Base-by-base conservation (phyloP, 2,113 vertebrate genomes). In the Daphoenositta chrysoptera region DNA sequence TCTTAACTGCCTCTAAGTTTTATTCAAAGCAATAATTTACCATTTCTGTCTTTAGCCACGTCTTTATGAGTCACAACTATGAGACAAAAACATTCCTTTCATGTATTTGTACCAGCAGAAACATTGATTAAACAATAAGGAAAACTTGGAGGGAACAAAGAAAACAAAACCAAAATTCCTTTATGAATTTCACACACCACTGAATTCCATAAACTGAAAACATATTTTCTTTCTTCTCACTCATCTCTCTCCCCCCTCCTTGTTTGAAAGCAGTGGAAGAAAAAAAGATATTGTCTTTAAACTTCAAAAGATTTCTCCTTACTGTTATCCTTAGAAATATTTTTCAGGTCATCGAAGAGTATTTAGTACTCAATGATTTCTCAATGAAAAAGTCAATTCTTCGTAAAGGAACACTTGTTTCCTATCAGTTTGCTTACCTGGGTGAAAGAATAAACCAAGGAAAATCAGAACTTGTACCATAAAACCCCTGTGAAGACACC, bases 311-410 rank as follows among this genome's bases (percentile, higher is more conserved):
- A 64, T 64, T 84, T 93, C 31, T 73, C 31, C 13, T 28, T 70
- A 83, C 70, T 86, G 15, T 56, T 64, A 24, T 56, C 63, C 50
- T 87, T 30, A 64, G 60, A 75, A 95, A 66, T 15, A 87, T 82
- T 94, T 94, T 89, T 91, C 87, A 91, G 77, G 77, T 82, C 81
- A 89, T 87, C 91, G 95, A 89, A 89, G 76, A 86, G 66, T 83
- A 89, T 89, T 95, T 94, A 95, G 35, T 77, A 75, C 80, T 83
- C 75, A 78, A 66, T 73, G 84, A 93, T 82, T 93, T 90, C 75
- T 61, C 68, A 89, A 57, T 81, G 76, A 92, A 93, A 96, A 96
- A 87, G 89, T 94, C 64, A 87, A 72, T 92, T 82, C 81, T 79
- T 93, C 0, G 0, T 84, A 91, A 91, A 92, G 39, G 51, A 95